phyloP scores from a whole-genome alignment of 2,888 invertebrate genomes.

The Campoplex capitator region DNA sequence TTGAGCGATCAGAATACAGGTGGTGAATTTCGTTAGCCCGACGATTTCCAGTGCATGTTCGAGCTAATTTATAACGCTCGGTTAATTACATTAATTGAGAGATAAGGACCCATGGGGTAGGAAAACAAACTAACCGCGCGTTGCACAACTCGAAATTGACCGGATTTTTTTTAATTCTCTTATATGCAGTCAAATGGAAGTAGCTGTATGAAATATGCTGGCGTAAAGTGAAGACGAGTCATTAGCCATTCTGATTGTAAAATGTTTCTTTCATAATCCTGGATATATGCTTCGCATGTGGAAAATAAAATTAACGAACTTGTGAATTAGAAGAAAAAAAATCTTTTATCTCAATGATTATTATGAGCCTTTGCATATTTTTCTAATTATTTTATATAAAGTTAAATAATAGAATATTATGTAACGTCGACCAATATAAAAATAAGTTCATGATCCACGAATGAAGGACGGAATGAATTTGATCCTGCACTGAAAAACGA shows the following conservation, averaged over 20 bases:
- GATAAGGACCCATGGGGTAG: slow-evolving; percentile 42
- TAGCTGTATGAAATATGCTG: not conserved
- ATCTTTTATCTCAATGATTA: not conserved
- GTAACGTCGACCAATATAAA: too few species aligned
- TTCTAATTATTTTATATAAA: too few species aligned
- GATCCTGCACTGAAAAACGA: too few species aligned
- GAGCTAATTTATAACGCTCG: slow-evolving; percentile 71
- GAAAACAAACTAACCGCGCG: slow-evolving; percentile 9
- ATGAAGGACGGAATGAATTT: too few species aligned
- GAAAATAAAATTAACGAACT: not conserved
- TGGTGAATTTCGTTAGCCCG: slow-evolving; percentile 4
- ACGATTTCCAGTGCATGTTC: not conserved
- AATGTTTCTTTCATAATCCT: not conserved
- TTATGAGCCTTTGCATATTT: too few species aligned
- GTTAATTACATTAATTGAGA: slow-evolving; percentile 77
- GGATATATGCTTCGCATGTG: not conserved
- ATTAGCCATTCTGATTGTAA: slow-evolving; percentile 68
- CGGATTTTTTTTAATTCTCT: not conserved
- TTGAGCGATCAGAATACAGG: slow-evolving; percentile 1
- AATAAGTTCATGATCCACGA: too few species aligned
- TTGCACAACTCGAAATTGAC: slow-evolving; percentile 54
- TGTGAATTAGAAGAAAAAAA: not conserved
- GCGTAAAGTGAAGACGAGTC: slow-evolving; percentile 56
- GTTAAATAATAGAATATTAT: too few species aligned
- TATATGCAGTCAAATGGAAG: not conserved